Conservation (phyloP, 2,888 invertebrate species). For the Epsilonema sp. region DNA sequence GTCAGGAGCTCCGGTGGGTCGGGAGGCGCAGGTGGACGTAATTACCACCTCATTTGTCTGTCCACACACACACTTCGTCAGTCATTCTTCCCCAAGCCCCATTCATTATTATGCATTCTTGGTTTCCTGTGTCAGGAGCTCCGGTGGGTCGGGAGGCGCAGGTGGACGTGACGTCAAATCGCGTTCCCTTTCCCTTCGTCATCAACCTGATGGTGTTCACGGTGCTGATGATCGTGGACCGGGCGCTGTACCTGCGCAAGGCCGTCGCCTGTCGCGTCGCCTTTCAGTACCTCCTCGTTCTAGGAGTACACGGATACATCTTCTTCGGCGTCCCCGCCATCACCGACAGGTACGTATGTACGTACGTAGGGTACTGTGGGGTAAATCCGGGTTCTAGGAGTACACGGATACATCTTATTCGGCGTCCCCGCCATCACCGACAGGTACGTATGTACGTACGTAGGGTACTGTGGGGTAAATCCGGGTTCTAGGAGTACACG, state of each 20-base stretch:
- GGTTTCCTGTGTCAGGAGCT: too few relatives aligned
- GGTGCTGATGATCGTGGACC: conserved; percentile 74
- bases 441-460: conserved; percentile 45
- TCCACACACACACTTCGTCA: too few relatives aligned
- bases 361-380: too few relatives aligned
- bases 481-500: conserved; percentile 68
- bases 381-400: conserved; percentile 62
- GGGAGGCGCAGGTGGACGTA: too few relatives aligned
- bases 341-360: conserved; percentile 54
- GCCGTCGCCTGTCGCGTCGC: conserved; percentile 52
- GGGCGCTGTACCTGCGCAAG: conserved; percentile 81
- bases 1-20: too few relatives aligned
- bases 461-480: too few relatives aligned
- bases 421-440: conserved; percentile 78
- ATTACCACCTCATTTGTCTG: too few relatives aligned
- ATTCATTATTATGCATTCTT: too few relatives aligned
- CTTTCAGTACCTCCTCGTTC: conserved; percentile 72
- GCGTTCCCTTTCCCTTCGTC: conserved; percentile 72
- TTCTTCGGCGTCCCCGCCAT: conserved; percentile 83
- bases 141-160: too few relatives aligned
- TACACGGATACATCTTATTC: conserved; percentile 96
- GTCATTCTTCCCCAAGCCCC: too few relatives aligned
- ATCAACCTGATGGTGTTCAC: conserved; percentile 89
- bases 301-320: conserved; percentile 87
- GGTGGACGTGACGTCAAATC: conserved; percentile 27